phyloP scores from a whole-genome alignment of 2,113 vertebrate genomes.

The Proteles cristata region DNA sequence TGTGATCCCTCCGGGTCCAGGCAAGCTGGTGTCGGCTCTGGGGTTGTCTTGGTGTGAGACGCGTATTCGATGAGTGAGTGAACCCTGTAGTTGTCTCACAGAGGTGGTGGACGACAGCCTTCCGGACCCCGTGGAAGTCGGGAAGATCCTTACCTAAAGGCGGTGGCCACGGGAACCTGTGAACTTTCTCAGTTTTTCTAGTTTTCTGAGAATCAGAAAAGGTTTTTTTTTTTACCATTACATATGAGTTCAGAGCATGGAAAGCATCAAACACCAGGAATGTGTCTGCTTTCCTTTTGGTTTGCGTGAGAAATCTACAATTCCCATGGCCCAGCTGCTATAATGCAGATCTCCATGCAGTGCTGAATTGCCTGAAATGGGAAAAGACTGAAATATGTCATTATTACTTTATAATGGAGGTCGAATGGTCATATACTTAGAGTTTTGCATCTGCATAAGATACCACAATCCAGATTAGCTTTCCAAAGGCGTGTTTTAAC shows the following conservation, averaged over 20 bases:
- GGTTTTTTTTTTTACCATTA: not conserved
- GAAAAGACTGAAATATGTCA: not conserved
- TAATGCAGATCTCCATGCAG: not conserved
- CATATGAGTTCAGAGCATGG: not conserved
- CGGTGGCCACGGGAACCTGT: not conserved
- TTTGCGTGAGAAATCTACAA: not conserved
- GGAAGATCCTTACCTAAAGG: not conserved
- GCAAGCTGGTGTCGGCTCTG: not conserved
- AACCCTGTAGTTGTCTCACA: not conserved
- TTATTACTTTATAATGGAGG: not conserved
- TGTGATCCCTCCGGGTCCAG: not conserved
- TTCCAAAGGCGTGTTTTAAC: not conserved
- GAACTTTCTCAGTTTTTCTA: not conserved
- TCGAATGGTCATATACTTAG: not conserved
- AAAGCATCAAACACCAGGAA: not conserved
- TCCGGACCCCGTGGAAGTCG: not conserved
- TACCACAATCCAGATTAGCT: not conserved
- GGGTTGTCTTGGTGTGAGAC: no score
- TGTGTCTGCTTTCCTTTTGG: not conserved
- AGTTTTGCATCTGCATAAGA: not conserved
- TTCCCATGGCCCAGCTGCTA: not conserved
- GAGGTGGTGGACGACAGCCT: no score
- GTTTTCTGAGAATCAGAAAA: conserved; percentile 14
- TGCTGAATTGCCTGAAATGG: not conserved
- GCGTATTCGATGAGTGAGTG: not conserved